These are phyloP conservation scores for Sternotherus odoratus DNA, from an alignment of 2,797 vertebrate genomes.

Conservation along the genomic window DNA sequence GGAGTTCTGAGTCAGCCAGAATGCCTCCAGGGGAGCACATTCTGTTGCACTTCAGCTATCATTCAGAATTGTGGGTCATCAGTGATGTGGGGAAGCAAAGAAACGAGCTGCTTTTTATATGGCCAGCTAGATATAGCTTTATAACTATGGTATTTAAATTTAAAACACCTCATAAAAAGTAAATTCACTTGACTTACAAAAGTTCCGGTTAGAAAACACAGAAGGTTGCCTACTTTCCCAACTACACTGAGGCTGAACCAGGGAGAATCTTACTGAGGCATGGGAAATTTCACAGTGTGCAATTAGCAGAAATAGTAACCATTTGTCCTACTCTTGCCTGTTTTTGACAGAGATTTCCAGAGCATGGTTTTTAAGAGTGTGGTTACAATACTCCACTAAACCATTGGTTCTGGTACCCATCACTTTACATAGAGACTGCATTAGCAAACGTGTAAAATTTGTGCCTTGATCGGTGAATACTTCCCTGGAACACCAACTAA, in stretches of 20 bases:
- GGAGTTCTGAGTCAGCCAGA: neutral
- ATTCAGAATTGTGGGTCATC: neutral
- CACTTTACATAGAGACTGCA: neutral
- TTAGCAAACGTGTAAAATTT: neutral
- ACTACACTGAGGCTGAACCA: neutral
- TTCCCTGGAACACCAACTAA: neutral
- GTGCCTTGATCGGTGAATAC: neutral
- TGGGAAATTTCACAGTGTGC: neutral
- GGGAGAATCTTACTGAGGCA: neutral
- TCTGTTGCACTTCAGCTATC: fast-evolving
- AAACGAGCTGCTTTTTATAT: fast-evolving
- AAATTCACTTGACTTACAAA: neutral
- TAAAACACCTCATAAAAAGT: neutral
- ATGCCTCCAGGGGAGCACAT: fast-evolving
- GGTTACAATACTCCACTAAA: neutral
- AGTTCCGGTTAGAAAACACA: neutral
- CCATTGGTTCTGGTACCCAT: fast-evolving
- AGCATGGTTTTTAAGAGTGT: neutral
- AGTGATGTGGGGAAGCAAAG: neutral
- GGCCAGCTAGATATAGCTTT: neutral
- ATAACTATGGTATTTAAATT: neutral
- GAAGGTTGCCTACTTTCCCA: neutral
- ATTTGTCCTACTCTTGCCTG: too few relatives aligned
- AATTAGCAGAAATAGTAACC: neutral
- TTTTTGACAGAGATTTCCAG: neutral